These are phyloP conservation scores for Furcula furcula DNA, from an alignment of 2,888 invertebrate genomes.

Conservation along the genomic window DNA sequence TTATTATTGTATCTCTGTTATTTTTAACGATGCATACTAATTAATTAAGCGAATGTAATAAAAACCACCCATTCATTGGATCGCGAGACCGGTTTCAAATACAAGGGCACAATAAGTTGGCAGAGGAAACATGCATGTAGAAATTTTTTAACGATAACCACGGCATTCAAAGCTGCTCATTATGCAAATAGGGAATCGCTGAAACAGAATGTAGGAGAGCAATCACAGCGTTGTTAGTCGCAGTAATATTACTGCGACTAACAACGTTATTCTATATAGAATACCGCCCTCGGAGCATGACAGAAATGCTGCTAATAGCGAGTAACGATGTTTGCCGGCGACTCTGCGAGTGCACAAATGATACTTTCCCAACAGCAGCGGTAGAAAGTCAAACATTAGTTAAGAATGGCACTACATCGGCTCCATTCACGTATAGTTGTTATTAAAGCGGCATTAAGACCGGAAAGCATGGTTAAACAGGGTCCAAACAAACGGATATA, in stretches of 20 bases:
- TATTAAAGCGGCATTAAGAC: conserved; percentile 59
- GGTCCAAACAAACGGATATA: conserved; percentile 52
- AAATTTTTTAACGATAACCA: conserved; percentile 25
- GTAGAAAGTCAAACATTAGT: conserved; percentile 74
- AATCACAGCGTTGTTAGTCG: conserved; percentile 30
- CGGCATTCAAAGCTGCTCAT: conserved; percentile 35
- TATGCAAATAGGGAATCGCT: conserved; percentile 45
- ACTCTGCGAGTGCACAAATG: conserved; percentile 55
- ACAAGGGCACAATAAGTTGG: conserved; percentile 20
- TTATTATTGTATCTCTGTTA: conserved; percentile 36
- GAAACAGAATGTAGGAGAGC: conserved; percentile 42
- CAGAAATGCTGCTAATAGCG: conserved; percentile 61
- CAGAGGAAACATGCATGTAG: conserved; percentile 17
- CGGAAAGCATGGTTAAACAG: conserved; percentile 70
- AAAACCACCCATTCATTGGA: conserved; percentile 36
- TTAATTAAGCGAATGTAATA: conserved; percentile 38
- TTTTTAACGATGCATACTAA: conserved; percentile 39
- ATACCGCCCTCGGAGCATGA: conserved; percentile 45
- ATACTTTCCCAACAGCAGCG: conserved; percentile 69
- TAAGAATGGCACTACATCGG: conserved; percentile 55
- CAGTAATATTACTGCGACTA: conserved; percentile 28
- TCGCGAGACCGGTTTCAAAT: conserved; percentile 31
- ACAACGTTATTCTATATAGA: conserved; percentile 25
- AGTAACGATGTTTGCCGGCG: conserved; percentile 54
- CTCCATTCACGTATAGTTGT: conserved; percentile 61